Evolutionary conservation across 2,888 invertebrate genomes (phyloP), one percentile per base, ranked within the genome.

Genomic region (Standfussiana lucernea): DNA sequence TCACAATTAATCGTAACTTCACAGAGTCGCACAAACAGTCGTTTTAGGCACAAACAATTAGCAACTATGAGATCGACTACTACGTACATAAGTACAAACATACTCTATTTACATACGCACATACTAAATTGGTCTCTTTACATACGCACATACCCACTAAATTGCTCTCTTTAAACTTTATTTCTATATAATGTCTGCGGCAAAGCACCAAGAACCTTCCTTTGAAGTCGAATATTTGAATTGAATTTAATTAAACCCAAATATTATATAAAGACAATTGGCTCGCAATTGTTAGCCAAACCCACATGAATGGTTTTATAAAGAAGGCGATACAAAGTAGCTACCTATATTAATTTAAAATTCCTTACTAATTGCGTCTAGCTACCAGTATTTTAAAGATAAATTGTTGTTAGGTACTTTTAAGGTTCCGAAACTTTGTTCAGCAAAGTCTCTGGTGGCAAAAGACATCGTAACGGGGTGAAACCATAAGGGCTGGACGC

Each of bases 161-260:
- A 68, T 64, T 40, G 13, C 18, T 53, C 65, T 24, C n/a, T 21
- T 72, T 45, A 59, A 64, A 47, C 50, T 72, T 50, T 67, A 78
- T 78, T 47, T 78, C 40, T 45, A 32, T 62, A 67, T 28, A 82
- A 83, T 64, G 47, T 83, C 50, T 72, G 47, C 15, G 71, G 61
- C 66, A 71, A 67, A 69, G 42, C 80, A 59, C 85, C 82, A 80
- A 81, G 71, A 18, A 28, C 28, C n/a, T n/a, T n/a, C 32, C 72
- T 86, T 77, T 86, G 81, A 86, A 79, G 64, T 59, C 21, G 47
- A n/a, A n/a, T n/a, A n/a, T n/a, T n/a, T n/a, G n/a, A n/a, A n/a
- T n/a, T n/a, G n/a, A n/a, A n/a, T 77, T 80, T 62, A 85, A 84
- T 72, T 72, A 84, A 61, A 72, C 61, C 65, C 59, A 66, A 79